Evolutionary conservation across 2,113 vertebrate species (phyloP), one percentile per base, ranked within the genome.

Genomic region (Rousettus leschenaultii): DNA sequence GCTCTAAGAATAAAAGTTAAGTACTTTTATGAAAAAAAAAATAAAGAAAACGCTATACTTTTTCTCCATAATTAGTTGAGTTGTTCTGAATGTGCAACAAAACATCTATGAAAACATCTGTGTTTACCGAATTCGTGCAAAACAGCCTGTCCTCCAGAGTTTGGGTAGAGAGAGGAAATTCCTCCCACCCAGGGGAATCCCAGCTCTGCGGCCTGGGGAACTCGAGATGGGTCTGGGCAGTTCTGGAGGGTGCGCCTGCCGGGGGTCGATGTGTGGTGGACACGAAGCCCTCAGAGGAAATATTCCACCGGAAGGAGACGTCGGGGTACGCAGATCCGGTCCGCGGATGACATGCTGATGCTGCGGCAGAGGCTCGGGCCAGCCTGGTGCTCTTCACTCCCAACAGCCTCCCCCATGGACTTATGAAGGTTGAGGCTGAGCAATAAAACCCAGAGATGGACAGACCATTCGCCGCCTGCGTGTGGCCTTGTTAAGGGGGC

Each of bases 331-430:
- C 13, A 10, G 26, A 74, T 43, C 6, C 26, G 55, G 35, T 35
- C 51, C 15, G 3, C 0, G 1, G 35, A 30, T 16, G 13, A 40
- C 1, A 0, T 35, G 33, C 53, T n/a, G 2, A 9, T 53, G 19
- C 14, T 19, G 7, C 21, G 6, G 1, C 0, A 43, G 61, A n/a
- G 45, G 19, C 24, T 8, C 1, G 4, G 61, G 38, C 35, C 28
- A n/a, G 9, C 33, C 77, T 26, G 21, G 48, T 13, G 70, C 3
- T 26, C 84, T 61, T 51, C 0, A 38, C 33, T 11, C 21, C 38
- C 30, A 3, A 15, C 4, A 6, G 28, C 33, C 15, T 40, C 10
- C 7, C 43, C 14, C 14, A 28, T 9, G 4, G 65, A 28, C 16
- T 18, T 24, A 33, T 1, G 8, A 38, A 71, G 63, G 22, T 59